Base-by-base conservation (phyloP, 2,113 vertebrate genomes). In the Hippocampus comes region DNA sequence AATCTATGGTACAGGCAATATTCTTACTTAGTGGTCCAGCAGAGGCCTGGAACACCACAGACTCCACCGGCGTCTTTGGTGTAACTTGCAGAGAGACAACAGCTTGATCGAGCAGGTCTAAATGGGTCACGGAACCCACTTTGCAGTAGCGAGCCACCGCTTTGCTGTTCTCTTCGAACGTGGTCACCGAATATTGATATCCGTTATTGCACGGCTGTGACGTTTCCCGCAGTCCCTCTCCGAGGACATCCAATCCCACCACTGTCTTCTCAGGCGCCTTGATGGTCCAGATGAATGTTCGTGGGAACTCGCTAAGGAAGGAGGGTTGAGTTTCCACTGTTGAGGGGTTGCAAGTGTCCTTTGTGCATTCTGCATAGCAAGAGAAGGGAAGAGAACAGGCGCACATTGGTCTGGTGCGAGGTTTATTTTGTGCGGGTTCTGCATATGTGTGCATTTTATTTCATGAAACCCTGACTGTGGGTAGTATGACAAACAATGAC, bases 221-320 rank as follows among this genome's bases (percentile, higher is more conserved):
- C 0, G 92, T 73, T 86, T 94, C 91, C 5, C 63, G 80, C 56
- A 97, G 82, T 72, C 90, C 91, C 0, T 90, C 78, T 1, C 43
- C 20, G 0, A 91, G 80, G 78, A 96, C 91, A 23, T 83, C 70
- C 68, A 98, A 80, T 30, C 87, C 84, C 25, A 97, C 87, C 0
- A 89, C 83, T 0, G 87, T 90, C 66, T 91, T 91, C 43, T 88
- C 90, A 0, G 89, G 91, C 0, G 92, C 91, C 20, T 79, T 92
- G 70, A 95, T 77, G 0, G 93, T 78, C 95, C 95, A 97, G 72
- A 55, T 60, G 72, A 92, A 96, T 42, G 91, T 94, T 67, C 91
- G 92, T 73, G 92, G 87, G 77, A 97, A 90, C 46, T 74, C 61
- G 43, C 89, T 84, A 12, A 96, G 78, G n/a, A 82, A 51, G 0